These are phyloP conservation scores for Leucosticte australis DNA, from an alignment of 2,113 vertebrate genomes.

Conservation along the genomic window DNA sequence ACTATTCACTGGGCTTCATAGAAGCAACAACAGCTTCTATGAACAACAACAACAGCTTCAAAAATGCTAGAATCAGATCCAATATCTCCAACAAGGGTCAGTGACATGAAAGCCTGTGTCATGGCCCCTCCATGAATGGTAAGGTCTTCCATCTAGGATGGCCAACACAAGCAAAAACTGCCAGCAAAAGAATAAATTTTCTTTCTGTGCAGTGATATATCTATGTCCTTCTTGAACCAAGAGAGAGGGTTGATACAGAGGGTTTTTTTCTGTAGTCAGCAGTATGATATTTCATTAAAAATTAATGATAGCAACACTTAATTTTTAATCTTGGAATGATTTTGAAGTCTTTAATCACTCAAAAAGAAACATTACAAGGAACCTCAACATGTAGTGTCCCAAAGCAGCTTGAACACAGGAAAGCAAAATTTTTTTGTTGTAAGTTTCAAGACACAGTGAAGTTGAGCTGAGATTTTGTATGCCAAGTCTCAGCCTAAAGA, in stretches of 20 bases:
- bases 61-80: neutral
- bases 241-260: neutral
- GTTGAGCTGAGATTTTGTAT: conserved; percentile 55
- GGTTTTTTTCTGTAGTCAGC: neutral
- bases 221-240: neutral
- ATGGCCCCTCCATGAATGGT: neutral
- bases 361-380: neutral
- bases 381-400: neutral
- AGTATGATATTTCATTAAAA: neutral
- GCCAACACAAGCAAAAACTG: neutral
- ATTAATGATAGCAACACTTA: neutral
- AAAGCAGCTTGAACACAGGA: neutral
- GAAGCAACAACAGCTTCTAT: neutral
- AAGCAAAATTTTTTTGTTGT: neutral
- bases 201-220: neutral
- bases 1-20: neutral
- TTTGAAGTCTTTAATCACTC: neutral
- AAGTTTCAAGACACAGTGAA: conserved; percentile 23
- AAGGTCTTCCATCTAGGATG: neutral
- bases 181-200: neutral
- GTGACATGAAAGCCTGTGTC: neutral
- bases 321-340: neutral
- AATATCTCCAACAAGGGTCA: neutral
- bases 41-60: neutral
- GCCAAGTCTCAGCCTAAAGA: conserved; percentile 68